Conservation (phyloP, 2,113 vertebrate species). For the Archocentrus centrarchus region DNA sequence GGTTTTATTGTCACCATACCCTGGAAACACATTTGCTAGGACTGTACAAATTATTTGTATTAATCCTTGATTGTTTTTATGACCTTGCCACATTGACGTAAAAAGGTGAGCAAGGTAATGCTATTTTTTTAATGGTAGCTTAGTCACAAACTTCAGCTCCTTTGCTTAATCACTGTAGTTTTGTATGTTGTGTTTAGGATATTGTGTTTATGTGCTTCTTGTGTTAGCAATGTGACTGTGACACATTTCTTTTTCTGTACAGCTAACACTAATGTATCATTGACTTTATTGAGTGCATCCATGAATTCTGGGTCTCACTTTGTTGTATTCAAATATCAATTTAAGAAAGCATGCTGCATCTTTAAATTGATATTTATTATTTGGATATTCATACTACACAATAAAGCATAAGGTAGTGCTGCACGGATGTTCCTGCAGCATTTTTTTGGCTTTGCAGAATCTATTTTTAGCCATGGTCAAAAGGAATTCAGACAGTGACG, state of each 20-base stretch:
- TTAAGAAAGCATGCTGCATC: too few relatives aligned
- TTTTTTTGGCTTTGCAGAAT: slow-evolving; percentile 33
- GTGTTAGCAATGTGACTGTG: too few relatives aligned
- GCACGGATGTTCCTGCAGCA: slow-evolving; percentile 32
- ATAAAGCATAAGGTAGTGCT: neutral
- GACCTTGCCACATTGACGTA: neutral
- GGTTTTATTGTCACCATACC: too few relatives aligned
- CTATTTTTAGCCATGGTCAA: slow-evolving; percentile 19
- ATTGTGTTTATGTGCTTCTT: neutral
- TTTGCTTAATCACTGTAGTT: neutral
- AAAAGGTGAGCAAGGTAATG: neutral
- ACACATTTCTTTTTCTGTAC: neutral
- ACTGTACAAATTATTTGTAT: too few relatives aligned
- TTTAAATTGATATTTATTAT: neutral
- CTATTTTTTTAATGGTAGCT: neutral
- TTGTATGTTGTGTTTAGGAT: neutral
- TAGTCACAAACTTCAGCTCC: neutral
- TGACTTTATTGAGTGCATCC: neutral
- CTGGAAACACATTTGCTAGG: too few relatives aligned
- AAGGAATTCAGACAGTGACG: slow-evolving; percentile 29
- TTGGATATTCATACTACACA: neutral
- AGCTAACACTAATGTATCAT: neutral
- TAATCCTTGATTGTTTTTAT: neutral
- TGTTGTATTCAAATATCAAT: too few relatives aligned
- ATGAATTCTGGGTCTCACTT: neutral